Evolutionary conservation across 2,797 vertebrate species (phyloP).

Genomic region (Trichosurus vulpecula): DNA sequence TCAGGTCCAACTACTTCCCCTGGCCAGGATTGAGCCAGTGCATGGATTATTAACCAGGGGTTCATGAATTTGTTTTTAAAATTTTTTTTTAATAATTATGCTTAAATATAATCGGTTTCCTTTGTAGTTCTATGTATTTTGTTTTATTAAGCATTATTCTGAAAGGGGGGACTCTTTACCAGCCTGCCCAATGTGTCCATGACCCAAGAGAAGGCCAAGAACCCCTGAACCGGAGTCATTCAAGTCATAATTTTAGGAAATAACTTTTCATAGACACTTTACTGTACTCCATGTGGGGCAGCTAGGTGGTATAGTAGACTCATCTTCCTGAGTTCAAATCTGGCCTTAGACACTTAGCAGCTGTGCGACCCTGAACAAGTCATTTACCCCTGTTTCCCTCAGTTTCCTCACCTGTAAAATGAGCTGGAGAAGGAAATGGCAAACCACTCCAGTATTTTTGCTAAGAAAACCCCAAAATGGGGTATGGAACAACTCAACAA

Average conservation of each 20-base stretch:
- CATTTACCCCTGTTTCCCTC: background rate
- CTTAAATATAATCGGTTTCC: background rate
- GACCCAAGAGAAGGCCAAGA: background rate
- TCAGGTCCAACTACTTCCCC: background rate
- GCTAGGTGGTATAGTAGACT: background rate
- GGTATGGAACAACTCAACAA: background rate
- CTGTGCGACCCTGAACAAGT: background rate
- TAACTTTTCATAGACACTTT: background rate
- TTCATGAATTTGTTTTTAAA: background rate
- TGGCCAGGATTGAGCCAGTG: background rate
- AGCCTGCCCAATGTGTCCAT: background rate
- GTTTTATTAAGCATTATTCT: background rate
- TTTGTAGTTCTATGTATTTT: background rate
- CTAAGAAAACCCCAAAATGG: background rate
- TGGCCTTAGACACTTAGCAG: slow-evolving; percentile 17
- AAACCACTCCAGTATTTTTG: background rate
- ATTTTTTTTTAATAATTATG: background rate
- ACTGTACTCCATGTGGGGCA: background rate
- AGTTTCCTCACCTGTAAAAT: background rate
- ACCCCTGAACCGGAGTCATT: background rate
- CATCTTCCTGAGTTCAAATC: background rate
- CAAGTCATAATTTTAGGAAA: background rate
- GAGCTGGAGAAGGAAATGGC: background rate
- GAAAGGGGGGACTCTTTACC: background rate
- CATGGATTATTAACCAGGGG: background rate